Evolutionary conservation across 2,113 vertebrate species (phyloP).

Genomic region (Pseudopipra pipra): DNA sequence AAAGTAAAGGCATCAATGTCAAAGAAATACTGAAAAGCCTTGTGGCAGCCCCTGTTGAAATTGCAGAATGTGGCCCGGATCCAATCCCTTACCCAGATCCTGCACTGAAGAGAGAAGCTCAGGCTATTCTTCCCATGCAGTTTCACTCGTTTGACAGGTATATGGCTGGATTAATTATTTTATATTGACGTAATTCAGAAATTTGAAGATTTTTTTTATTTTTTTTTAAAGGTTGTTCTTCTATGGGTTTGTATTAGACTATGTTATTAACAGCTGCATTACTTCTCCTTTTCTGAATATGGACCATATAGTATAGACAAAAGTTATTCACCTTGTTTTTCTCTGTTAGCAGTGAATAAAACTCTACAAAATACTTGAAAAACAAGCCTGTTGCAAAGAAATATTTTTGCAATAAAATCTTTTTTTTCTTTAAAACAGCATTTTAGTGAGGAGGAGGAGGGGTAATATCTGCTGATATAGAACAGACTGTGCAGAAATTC

Average conservation of each 20-base stretch:
- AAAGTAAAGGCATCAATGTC: constrained; percentile 93
- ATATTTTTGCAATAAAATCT: not conserved
- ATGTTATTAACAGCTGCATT: not conserved
- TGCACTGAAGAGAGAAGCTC: constrained; percentile 87
- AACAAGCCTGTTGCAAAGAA: not conserved
- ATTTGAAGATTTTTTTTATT: not conserved
- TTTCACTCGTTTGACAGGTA: constrained; percentile 99
- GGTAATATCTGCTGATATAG: not conserved
- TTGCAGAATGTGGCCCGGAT: constrained; percentile 85
- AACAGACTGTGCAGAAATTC: constrained; percentile 28
- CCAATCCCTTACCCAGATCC: constrained; percentile 86
- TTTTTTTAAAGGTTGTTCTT: not conserved
- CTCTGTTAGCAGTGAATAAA: constrained; percentile 16
- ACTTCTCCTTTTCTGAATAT: not conserved
- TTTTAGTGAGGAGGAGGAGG: not conserved
- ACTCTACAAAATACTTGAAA: not conserved
- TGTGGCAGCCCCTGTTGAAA: constrained; percentile 88
- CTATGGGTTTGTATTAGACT: not conserved
- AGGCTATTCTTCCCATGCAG: constrained; percentile 90
- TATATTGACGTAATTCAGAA: not conserved
- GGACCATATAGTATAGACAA: not conserved
- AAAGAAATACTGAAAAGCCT: constrained; percentile 95
- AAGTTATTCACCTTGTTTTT: constrained; percentile 21
- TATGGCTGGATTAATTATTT: constrained; percentile 31
- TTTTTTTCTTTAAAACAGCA: not conserved